Evolutionary conservation across 2,797 vertebrate genomes (phyloP).

Genomic region (Psittacula echo): DNA sequence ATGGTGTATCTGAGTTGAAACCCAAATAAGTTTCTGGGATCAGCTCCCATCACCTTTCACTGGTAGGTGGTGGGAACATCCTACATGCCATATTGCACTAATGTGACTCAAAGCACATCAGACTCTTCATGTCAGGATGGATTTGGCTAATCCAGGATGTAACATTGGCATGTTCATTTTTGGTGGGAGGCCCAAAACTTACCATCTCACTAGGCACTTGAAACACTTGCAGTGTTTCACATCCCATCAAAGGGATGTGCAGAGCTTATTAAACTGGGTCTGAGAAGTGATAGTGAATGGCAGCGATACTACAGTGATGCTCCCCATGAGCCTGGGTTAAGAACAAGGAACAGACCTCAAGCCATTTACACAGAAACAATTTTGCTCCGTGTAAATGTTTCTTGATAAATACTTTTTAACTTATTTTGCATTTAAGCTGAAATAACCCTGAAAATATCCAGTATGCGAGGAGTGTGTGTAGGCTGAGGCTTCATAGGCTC

Average conservation of each 20-base stretch:
- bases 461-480: not conserved
- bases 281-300: not conserved
- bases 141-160: not conserved
- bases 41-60: not conserved
- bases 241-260: not conserved
- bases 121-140: not conserved
- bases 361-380: not conserved
- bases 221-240: not conserved
- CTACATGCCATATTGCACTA: rapidly evolving
- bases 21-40: not conserved
- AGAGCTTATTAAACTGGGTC: not conserved
- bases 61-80: not conserved
- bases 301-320: not conserved
- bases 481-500: not conserved
- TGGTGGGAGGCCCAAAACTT: not conserved
- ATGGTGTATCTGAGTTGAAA: not conserved
- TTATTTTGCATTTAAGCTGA: not conserved
- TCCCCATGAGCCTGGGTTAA: not conserved
- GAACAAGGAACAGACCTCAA: not conserved
- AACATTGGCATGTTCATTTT: not conserved
- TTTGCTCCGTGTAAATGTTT: not conserved
- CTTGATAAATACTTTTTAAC: too few species aligned
- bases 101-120: not conserved
- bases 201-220: not conserved
- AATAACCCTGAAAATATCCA: not conserved